phyloP scores from a whole-genome alignment of 1,140 invertebrate species.

The Bombus pascuorum region DNA sequence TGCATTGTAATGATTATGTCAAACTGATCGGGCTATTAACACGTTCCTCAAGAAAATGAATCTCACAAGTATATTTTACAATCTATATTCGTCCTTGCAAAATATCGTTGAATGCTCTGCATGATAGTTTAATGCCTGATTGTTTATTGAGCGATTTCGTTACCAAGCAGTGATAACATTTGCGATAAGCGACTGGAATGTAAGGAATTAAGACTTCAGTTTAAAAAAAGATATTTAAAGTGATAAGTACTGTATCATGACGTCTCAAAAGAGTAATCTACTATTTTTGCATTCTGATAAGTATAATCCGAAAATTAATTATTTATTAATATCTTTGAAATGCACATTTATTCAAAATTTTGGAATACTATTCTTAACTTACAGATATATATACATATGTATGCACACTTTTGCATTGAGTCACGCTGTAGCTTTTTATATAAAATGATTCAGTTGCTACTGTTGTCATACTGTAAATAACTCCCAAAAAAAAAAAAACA shows the following conservation, averaged over 20 bases:
- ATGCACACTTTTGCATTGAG: not conserved
- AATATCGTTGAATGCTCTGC: not conserved
- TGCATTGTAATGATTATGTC: not conserved
- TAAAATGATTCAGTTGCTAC: not conserved
- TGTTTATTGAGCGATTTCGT: no score
- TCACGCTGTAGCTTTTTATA: not conserved
- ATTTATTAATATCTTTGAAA: not conserved
- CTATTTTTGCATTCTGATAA: not conserved
- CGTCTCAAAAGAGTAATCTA: not conserved
- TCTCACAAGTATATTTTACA: not conserved
- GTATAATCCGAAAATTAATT: not conserved
- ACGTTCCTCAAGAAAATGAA: not conserved
- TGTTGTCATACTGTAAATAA: not conserved
- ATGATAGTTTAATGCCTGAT: not conserved
- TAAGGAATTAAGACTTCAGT: not conserved
- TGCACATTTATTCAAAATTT: not conserved
- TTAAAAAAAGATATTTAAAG: not conserved
- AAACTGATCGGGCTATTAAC: not conserved
- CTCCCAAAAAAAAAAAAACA: not conserved
- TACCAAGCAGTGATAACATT: not conserved
- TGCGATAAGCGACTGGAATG: not conserved
- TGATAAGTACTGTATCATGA: not conserved
- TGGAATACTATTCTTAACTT: not conserved
- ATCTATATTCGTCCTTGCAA: not conserved
- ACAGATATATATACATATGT: not conserved